Percentiles rank a stretch among this genome's conserved stretches.
phyloP scores from a whole-genome alignment of 2,113 vertebrate species.

The Chrysemys picta region DNA sequence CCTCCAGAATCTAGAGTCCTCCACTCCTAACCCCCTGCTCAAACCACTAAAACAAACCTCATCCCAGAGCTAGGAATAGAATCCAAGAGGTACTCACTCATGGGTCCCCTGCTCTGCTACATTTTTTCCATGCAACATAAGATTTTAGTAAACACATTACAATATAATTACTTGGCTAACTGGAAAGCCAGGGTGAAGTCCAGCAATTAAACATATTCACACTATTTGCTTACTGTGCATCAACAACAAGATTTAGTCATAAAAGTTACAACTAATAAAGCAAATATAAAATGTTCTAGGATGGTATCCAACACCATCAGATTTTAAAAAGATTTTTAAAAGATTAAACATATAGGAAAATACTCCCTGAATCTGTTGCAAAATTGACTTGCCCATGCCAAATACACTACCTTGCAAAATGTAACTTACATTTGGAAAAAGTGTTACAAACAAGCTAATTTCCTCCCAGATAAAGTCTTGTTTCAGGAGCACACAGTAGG shows the following conservation, averaged over 20 bases:
- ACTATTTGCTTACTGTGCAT: background rate
- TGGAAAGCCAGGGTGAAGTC: background rate
- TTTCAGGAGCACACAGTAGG: background rate
- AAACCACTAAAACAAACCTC: background rate
- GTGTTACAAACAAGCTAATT: accelerated
- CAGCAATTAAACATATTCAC: background rate
- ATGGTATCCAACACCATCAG: background rate
- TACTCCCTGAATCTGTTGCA: background rate
- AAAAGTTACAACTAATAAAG: background rate
- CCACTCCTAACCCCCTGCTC: background rate
- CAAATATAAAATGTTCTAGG: background rate
- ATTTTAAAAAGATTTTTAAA: background rate
- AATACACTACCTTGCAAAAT: accelerated
- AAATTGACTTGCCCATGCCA: accelerated
- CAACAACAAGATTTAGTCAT: background rate
- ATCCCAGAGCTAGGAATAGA: accelerated
- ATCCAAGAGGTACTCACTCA: accelerated
- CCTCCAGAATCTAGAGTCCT: background rate
- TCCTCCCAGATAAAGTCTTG: accelerated
- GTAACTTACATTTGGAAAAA: accelerated
- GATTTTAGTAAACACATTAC: background rate
- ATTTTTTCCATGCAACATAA: accelerated
- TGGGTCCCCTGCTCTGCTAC: accelerated
- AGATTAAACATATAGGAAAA: accelerated
- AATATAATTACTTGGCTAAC: background rate